Base-by-base conservation (phyloP, 2,113 vertebrate genomes). In the Geothlypis trichas region DNA sequence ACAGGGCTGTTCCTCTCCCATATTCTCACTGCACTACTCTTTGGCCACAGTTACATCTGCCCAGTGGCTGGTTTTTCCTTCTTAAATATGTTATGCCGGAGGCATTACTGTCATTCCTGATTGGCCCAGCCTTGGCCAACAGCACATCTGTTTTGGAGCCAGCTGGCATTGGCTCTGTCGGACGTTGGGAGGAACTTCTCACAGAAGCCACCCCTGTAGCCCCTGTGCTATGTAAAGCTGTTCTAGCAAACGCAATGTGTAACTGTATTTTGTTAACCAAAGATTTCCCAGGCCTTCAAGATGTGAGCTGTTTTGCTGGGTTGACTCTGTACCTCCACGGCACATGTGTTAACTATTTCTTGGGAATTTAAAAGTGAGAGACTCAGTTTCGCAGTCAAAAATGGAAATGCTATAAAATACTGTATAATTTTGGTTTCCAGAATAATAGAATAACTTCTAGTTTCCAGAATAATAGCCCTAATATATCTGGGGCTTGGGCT, bases 71-170 rank as follows among this genome's bases (percentile, higher is more conserved):
- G 0, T 18, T 73, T 73, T 46, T 73, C 27, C 23, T 74, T 66
- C 41, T 47, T n/a, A 47, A 75, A 24, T 19, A 3, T 16, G 15
- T 30, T 84, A 24, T 41, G 5, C 30, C 35, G 24, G 61, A 30
- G 15, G 24, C 19, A 28, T 66, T 41, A 30, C 19, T 47, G 42
- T 20, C 10, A 30, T 67, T 75, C 28, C 30, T 30, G 13, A 35
- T 16, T 8, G 24, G 3, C 52, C 19, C 20, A 41, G 42, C 42
- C 30, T 75, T 58, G 30, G 31, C 42, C n/a, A 35, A 20, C 3
- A 4, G 17, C 21, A 9, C 0, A 0, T 63, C 58, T 0, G 0
- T 84, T 44, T 46, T 55, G 58, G 33, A 73, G 39, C 58, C 5
- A 1, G 16, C 57, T 84, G 47, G 21, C 10, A 21, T 24, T 57